Conservation (phyloP, 2,113 vertebrate genomes). For the human region DNA sequence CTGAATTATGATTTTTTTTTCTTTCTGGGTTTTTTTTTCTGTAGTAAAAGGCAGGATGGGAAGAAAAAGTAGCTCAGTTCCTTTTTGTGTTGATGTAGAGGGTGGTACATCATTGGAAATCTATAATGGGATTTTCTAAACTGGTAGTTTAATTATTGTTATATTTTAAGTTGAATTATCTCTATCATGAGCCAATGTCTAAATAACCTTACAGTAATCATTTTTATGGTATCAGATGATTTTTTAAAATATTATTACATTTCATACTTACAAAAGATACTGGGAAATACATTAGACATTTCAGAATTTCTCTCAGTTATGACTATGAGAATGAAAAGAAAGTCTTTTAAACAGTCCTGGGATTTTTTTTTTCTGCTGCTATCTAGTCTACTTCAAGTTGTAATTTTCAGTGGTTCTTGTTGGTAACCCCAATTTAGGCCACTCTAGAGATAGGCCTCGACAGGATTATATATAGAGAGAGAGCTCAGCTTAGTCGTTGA, state of each 20-base stretch:
- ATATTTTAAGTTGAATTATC: neutral
- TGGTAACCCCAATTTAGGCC: neutral
- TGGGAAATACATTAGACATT: neutral
- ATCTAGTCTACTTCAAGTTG: neutral
- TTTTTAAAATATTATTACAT: neutral
- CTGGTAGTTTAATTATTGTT: neutral
- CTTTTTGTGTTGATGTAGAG: neutral
- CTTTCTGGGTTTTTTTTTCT: neutral
- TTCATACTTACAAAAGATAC: neutral
- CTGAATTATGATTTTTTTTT: conserved; percentile 24
- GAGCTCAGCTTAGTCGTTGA: neutral
- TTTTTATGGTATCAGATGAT: neutral
- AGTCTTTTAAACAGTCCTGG: neutral
- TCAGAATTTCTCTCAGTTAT: conserved; percentile 2
- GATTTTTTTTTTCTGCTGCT: neutral
- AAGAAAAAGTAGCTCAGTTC: neutral
- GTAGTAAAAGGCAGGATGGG: neutral
- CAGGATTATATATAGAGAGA: neutral
- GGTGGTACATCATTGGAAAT: neutral
- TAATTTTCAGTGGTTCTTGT: neutral
- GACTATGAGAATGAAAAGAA: conserved; percentile 11
- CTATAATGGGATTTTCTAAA: neutral
- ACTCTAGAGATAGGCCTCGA: neutral
- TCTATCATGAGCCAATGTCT: neutral
- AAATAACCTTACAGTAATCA: neutral